Evolutionary conservation across 2,888 invertebrate genomes (phyloP).

Genomic region (Endotricha flammealis): DNA sequence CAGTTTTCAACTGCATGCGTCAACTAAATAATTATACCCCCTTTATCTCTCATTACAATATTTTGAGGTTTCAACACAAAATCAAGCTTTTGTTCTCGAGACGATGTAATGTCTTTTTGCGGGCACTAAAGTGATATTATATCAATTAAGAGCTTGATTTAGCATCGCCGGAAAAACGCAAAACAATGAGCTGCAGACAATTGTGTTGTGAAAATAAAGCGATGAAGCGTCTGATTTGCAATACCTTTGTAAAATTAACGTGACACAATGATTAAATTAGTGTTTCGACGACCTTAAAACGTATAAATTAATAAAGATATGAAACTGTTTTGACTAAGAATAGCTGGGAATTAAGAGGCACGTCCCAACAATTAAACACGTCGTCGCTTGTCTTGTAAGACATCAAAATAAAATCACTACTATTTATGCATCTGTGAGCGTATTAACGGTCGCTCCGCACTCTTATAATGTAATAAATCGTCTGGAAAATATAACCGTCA

Average conservation of each 20-base stretch:
- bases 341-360: conserved; percentile 56
- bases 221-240: conserved; percentile 59
- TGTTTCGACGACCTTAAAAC: conserved; percentile 25
- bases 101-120: conserved; percentile 60
- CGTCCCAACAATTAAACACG: conserved; percentile 67
- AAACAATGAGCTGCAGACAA: conserved; percentile 69
- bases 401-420: conserved; percentile 75
- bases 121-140: conserved; percentile 67
- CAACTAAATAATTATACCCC: conserved; percentile 48
- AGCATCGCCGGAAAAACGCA: conserved; percentile 62
- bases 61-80: conserved; percentile 65
- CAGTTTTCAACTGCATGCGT: conserved; percentile 42
- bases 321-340: conserved; percentile 58
- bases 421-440: conserved; percentile 72
- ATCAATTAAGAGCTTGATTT: conserved; percentile 71
- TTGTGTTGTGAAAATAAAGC: conserved; percentile 57
- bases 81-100: conserved; percentile 66
- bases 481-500: conserved; percentile 77
- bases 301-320: conserved; percentile 42
- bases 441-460: conserved; percentile 66
- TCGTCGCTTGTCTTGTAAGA: conserved; percentile 73
- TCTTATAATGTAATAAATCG: conserved; percentile 77
- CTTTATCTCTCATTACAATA: conserved; percentile 55
- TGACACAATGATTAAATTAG: conserved; percentile 27
- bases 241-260: conserved; percentile 28